phyloP scores from a whole-genome alignment of 1,140 invertebrate genomes.

The Pseudachorutes palmiensis region DNA sequence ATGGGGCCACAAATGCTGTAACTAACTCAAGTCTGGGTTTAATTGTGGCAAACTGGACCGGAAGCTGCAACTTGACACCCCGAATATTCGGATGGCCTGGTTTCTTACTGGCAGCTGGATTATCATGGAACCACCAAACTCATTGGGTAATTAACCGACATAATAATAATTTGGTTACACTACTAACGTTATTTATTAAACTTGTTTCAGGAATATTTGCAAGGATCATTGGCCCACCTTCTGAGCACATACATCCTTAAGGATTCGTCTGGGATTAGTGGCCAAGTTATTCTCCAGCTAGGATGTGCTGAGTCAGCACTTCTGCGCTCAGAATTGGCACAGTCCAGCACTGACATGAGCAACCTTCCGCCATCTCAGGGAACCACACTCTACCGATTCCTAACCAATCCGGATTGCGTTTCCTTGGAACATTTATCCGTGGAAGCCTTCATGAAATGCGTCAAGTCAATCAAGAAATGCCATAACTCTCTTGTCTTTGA shows the following conservation, averaged over 20 bases:
- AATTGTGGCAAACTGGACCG: slow-evolving; percentile 58
- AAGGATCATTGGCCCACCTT: slow-evolving; percentile 49
- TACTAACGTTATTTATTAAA: background rate
- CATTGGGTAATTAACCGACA: slow-evolving; percentile 46
- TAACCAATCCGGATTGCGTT: slow-evolving; percentile 56
- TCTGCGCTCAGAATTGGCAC: slow-evolving; percentile 48
- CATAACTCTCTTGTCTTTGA: slow-evolving; percentile 47
- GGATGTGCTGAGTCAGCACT: slow-evolving; percentile 55
- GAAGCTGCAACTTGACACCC: slow-evolving; percentile 55
- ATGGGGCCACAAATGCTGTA: slow-evolving; percentile 50
- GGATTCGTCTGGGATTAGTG: slow-evolving; percentile 49
- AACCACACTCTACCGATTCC: slow-evolving; percentile 55
- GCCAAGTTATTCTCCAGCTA: slow-evolving; percentile 53
- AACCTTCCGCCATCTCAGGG: slow-evolving; percentile 54
- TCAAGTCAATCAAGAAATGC: slow-evolving; percentile 53
- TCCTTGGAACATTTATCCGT: slow-evolving; percentile 52
- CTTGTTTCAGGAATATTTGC: slow-evolving; percentile 47
- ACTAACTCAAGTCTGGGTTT: slow-evolving; percentile 52
- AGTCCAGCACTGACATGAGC: slow-evolving; percentile 46
- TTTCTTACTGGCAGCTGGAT: slow-evolving; percentile 54
- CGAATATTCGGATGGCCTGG: slow-evolving; percentile 59
- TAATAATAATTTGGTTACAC: no score
- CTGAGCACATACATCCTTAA: slow-evolving; percentile 54
- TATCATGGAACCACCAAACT: slow-evolving; percentile 56
- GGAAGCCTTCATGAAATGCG: slow-evolving; percentile 53